A percentile compares a stretch with the other conserved stretches of the same genome.
Evolutionary conservation across 2,888 invertebrate species (phyloP).

Genomic region (Sesia bembeciformis): DNA sequence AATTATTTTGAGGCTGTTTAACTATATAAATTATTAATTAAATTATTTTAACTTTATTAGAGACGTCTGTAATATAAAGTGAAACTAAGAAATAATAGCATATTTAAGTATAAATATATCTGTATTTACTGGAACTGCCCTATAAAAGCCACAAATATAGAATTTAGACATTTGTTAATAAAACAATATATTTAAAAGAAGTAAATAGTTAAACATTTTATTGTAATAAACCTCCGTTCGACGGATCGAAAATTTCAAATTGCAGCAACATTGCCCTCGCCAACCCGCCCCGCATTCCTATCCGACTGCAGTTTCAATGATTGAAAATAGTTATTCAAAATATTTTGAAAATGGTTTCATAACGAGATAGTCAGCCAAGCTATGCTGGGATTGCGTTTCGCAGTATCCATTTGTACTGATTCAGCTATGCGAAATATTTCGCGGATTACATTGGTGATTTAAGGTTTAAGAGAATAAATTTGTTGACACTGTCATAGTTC

Average conservation of each 20-base stretch:
- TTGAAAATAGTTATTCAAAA: constrained; percentile 74
- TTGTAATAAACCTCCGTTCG: constrained; percentile 1
- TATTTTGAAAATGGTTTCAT: constrained; percentile 74
- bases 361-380: constrained; percentile 44
- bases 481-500: no score
- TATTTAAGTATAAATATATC: no score
- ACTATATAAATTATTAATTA: no score
- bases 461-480: no score
- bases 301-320: constrained; percentile 63
- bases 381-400: constrained; percentile 44
- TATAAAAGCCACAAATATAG: no score
- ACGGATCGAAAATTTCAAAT: neutral
- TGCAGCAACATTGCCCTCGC: constrained; percentile 22
- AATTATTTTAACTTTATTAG: no score
- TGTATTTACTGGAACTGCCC: no score
- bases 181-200: neutral
- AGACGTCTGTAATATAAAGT: no score
- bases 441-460: constrained; percentile 30
- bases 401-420: constrained; percentile 39
- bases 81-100: no score
- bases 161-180: no score
- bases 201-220: constrained; percentile 1
- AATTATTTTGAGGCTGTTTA: no score
- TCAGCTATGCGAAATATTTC: constrained; percentile 52
- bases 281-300: constrained; percentile 54